Percentiles rank a stretch among this genome's conserved stretches.
These are phyloP conservation scores for Griposia aprilina DNA, from an alignment of 2,888 invertebrate species.

Conservation along the genomic window DNA sequence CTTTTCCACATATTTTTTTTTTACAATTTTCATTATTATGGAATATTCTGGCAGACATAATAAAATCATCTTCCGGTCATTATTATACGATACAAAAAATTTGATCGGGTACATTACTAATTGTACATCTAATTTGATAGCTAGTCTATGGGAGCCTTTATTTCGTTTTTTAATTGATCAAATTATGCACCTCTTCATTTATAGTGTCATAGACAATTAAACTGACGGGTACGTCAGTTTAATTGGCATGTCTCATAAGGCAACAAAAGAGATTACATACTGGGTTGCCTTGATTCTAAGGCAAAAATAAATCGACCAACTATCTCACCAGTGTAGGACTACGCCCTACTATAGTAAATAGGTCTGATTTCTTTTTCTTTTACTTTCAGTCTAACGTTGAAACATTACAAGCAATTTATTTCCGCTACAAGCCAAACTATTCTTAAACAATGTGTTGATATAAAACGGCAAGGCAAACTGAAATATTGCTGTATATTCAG, in stretches of 20 bases:
- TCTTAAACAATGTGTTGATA: slow-evolving; percentile 26
- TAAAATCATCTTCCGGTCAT: no score
- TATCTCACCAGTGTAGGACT: not conserved
- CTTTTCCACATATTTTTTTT: no score
- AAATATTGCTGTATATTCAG: slow-evolving; percentile 30
- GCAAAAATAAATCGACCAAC: no score
- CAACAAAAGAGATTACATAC: no score
- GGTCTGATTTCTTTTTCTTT: slow-evolving; percentile 22
- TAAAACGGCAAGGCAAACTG: slow-evolving; percentile 11
- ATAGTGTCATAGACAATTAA: not conserved
- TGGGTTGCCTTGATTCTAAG: no score
- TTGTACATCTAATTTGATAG: not conserved
- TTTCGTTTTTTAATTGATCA: not conserved
- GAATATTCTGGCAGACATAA: no score
- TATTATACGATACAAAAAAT: no score
- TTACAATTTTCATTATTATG: no score
- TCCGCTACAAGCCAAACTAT: slow-evolving; percentile 30
- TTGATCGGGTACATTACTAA: not conserved
- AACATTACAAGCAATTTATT: slow-evolving; percentile 43
- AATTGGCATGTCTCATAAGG: no score
- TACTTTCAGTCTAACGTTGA: slow-evolving; percentile 19
- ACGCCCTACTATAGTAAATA: not conserved
- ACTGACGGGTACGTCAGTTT: no score
- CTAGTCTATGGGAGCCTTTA: not conserved
- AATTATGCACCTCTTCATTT: not conserved